Conservation (phyloP, 2,797 vertebrate genomes). For the Acanthornis magna region DNA sequence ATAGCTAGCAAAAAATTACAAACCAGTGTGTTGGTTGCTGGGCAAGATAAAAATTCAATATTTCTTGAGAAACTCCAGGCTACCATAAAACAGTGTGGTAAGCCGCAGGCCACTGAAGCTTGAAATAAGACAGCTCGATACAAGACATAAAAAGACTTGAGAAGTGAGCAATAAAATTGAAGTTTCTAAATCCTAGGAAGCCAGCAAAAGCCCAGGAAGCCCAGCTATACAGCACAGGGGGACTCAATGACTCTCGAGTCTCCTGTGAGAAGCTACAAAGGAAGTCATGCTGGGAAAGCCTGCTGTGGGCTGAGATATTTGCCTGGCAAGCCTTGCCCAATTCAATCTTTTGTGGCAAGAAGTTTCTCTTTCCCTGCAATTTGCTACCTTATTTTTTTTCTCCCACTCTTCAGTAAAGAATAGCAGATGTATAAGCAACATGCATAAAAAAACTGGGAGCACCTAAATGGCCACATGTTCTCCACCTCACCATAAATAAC, state of each 20-base stretch:
- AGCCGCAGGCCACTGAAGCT: not conserved
- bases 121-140: not conserved
- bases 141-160: conserved; percentile 6
- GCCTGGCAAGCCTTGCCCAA: not conserved
- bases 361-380: not conserved
- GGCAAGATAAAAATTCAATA: not conserved
- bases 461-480: not conserved
- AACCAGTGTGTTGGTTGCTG: not conserved
- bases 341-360: not conserved
- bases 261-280: not conserved
- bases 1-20: not conserved
- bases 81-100: not conserved
- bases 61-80: conserved; percentile 31
- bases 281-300: not conserved
- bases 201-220: not conserved
- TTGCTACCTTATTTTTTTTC: not conserved
- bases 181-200: not conserved
- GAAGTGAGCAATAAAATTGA: not conserved
- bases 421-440: not conserved
- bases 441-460: not conserved
- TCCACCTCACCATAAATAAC: not conserved
- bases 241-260: not conserved
- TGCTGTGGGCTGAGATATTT: not conserved
- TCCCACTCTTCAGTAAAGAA: not conserved
- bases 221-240: not conserved